Evolutionary conservation across 2,888 invertebrate genomes (phyloP), one percentile per base, ranked within the genome.

Genomic region (Papilio gigon): DNA sequence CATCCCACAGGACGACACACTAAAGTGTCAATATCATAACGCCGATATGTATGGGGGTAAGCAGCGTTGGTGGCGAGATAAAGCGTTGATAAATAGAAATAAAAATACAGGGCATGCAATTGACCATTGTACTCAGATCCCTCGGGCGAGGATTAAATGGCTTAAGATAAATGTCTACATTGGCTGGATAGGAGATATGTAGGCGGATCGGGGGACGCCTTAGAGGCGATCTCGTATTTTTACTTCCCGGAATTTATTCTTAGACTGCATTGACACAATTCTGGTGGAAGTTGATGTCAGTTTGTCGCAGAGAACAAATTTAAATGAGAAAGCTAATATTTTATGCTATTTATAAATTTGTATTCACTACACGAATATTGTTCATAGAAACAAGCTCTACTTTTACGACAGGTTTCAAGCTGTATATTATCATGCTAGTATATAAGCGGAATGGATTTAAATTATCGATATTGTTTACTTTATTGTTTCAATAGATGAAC

Each of bases 11-110:
- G 79, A 79, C 70, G 73, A 73, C 71, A 71, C 70, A 72, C 75
- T 78, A 78, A 78, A 81, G 78, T 78, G 80, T 83, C 82, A 80
- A 84, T 84, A 86, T 83, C 79, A 81, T 79, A 83, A 79, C 76
- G 70, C 73, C 59, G 78, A 71, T 73, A 72, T 73, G 65, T 74
- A 71, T 71, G 69, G 78, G 77, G 76, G 77, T 74, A 71, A 76
- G 71, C 79, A 75, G 80, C 82, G 84, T 83, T 80, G 84, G 84
- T 83, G 83, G 82, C 74, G 72, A 79, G 81, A 83, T 83, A 83
- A 80, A 78, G 72, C 71, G 73, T 70, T 74, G 79, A 82, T 80
- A 81, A 78, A 76, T 74, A 76, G 78, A 81, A 80, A 81, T 80
- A 80, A 80, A 83, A 79, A 74, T 75, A 75, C 72, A 72, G 71